Conservation (phyloP, 2,797 vertebrate species). For the Pseudochirops cupreus region DNA sequence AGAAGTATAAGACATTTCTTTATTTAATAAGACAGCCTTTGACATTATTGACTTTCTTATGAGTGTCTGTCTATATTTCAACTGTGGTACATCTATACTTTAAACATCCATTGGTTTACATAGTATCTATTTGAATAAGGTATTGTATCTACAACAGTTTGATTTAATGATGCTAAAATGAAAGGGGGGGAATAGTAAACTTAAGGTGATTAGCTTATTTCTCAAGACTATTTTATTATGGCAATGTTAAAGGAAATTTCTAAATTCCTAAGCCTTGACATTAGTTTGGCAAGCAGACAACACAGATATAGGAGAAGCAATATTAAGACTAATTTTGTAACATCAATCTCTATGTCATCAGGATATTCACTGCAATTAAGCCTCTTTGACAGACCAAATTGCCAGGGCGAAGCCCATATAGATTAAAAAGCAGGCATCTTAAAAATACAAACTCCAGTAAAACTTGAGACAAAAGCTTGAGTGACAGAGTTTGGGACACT, state of each 20-base stretch:
- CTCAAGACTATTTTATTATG: constrained; percentile 64
- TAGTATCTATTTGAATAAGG: constrained; percentile 10
- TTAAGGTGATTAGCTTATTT: constrained; percentile 20
- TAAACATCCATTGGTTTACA: background rate
- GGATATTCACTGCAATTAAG: constrained; percentile 78
- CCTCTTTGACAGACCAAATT: constrained; percentile 71
- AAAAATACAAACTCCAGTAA: constrained; percentile 53
- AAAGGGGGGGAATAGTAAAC: constrained; percentile 6
- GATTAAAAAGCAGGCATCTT: constrained; percentile 66
- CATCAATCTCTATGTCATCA: constrained; percentile 82
- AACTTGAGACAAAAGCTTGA: constrained; percentile 59
- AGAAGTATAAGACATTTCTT: constrained; percentile 19
- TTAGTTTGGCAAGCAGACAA: constrained; percentile 77
- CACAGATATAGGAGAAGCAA: constrained; percentile 80
- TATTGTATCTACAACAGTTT: constrained; percentile 18
- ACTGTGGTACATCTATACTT: constrained; percentile 34
- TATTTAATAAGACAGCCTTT: constrained; percentile 23
- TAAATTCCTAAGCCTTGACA: constrained; percentile 76
- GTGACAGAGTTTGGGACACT: constrained; percentile 19
- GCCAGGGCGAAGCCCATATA: constrained; percentile 61
- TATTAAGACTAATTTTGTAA: constrained; percentile 83
- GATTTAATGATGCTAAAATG: constrained; percentile 29
- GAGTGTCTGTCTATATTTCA: constrained; percentile 1
- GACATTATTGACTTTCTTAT: background rate
- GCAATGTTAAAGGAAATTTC: constrained; percentile 71